Evolutionary conservation across 2,113 vertebrate genomes (phyloP).

Genomic region (Saguinus midas): DNA sequence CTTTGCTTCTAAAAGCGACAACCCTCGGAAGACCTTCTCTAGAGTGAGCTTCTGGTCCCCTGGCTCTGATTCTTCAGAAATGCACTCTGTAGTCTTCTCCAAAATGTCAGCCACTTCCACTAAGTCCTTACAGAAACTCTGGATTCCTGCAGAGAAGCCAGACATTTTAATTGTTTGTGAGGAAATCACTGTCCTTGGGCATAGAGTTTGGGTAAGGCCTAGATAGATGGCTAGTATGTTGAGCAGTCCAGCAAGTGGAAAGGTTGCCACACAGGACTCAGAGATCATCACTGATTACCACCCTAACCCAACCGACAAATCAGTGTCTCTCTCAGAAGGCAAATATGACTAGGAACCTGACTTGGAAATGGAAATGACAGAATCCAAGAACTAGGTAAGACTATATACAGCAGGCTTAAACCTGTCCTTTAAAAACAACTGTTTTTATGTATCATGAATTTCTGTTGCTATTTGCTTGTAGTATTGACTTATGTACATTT

Average conservation of each 20-base stretch:
- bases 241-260: background rate
- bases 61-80: constrained; percentile 72
- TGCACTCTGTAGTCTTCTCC: constrained; percentile 82
- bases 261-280: background rate
- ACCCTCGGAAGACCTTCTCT: constrained; percentile 83
- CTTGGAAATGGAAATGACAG: background rate
- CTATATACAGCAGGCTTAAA: background rate
- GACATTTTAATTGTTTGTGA: background rate
- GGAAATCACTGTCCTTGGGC: background rate
- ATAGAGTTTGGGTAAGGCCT: background rate
- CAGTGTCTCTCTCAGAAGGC: background rate
- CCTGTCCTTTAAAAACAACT: background rate
- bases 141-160: constrained; percentile 84
- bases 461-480: background rate
- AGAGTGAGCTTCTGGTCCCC: constrained; percentile 80
- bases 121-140: constrained; percentile 92
- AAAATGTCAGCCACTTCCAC: constrained; percentile 91
- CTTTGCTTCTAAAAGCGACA: constrained; percentile 85
- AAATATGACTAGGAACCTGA: background rate
- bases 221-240: background rate
- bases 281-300: background rate
- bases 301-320: background rate
- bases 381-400: background rate
- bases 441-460: background rate
- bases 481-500: background rate